Base-by-base conservation (phyloP, 2,113 vertebrate genomes). In the Hippocampus guttulatus region DNA sequence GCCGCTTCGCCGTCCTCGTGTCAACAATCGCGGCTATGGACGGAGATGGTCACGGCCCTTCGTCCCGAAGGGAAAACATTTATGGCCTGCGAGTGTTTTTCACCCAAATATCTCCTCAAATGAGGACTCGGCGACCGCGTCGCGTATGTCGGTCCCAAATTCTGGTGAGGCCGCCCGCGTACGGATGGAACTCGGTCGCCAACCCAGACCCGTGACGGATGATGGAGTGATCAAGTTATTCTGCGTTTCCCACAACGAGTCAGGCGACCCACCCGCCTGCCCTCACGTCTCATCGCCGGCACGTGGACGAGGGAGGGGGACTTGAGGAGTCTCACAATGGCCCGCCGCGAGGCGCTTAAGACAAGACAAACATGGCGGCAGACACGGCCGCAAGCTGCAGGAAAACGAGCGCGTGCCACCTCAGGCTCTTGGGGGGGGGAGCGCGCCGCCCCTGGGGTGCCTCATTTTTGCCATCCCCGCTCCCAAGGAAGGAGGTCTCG, bases 391-490 rank as follows among this genome's bases (percentile, higher is more conserved):
- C 80, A 82, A 75, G 81, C 77, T 82, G 88, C 79, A 83, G 83
- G 84, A 87, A 86, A 89, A 89, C 85, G 86, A 89, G 87, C 76
- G 71, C 84, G 81, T 30, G 76, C 76, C 80, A 84, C 81, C 84
- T 85, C 74, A 1, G 27, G 61, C 51, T 88, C 86, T 76, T 78
- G 25, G n/a, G n/a, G 1, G 43, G 85, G 81, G 89, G 82, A n/a
- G 20, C 20, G 20, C n/a, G 8, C n/a, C 21, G n/a, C 52, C n/a
- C 20, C 52, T 21, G 10, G 11, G 80, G 69, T 63, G 79, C 74
- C 79, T 89, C 88, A 87, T 91, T 89, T 89, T 88, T 81, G 81
- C 76, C 86, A 86, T 73, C 73, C 89, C 77, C 74, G 64, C 81
- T 66, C 61, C 25, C 80, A 78, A 75, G 81, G 52, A 79, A 70